Conservation (phyloP, 2,113 vertebrate genomes). For the Lethenteron camtschaticum region DNA sequence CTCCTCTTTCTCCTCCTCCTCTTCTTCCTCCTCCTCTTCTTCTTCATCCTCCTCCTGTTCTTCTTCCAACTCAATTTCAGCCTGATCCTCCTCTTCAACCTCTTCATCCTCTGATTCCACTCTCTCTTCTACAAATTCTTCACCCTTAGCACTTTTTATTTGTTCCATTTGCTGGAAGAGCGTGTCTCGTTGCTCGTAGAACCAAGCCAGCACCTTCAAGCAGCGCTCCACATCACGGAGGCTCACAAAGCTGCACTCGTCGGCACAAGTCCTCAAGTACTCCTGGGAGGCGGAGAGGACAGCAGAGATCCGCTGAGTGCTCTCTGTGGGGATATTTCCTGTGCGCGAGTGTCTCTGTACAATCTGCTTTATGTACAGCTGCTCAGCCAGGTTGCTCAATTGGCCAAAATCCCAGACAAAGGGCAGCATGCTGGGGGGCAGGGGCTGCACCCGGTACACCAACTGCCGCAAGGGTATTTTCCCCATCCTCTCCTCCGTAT, state of each 20-base stretch:
- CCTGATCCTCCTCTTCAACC: background rate
- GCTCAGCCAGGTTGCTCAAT: constrained; percentile 27
- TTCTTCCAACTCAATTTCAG: background rate
- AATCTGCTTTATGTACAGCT: constrained; percentile 30
- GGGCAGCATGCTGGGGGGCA: constrained; percentile 35
- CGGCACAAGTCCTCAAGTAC: constrained; percentile 22
- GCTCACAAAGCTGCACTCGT: constrained; percentile 41
- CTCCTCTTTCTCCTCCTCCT: background rate
- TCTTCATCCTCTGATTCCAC: background rate
- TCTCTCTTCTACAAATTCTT: background rate
- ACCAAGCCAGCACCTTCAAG: constrained; percentile 30
- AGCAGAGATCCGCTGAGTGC: constrained; percentile 16
- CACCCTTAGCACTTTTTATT: background rate
- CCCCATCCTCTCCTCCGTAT: constrained; percentile 32
- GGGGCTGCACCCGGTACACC: constrained; percentile 34
- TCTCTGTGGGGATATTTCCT: constrained; percentile 14
- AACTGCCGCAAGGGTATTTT: constrained; percentile 33
- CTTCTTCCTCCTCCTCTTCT: background rate
- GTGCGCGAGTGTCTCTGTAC: constrained; percentile 20
- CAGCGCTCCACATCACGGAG: constrained; percentile 37
- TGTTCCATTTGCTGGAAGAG: constrained; percentile 13
- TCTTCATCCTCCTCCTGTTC: background rate
- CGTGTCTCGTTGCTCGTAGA: constrained; percentile 19
- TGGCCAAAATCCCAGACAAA: constrained; percentile 45
- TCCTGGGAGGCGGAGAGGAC: constrained; percentile 29